Percentiles rank a stretch among this genome's conserved stretches.
phyloP scores from a whole-genome alignment of 2,888 invertebrate genomes.

The Busseola fusca region DNA sequence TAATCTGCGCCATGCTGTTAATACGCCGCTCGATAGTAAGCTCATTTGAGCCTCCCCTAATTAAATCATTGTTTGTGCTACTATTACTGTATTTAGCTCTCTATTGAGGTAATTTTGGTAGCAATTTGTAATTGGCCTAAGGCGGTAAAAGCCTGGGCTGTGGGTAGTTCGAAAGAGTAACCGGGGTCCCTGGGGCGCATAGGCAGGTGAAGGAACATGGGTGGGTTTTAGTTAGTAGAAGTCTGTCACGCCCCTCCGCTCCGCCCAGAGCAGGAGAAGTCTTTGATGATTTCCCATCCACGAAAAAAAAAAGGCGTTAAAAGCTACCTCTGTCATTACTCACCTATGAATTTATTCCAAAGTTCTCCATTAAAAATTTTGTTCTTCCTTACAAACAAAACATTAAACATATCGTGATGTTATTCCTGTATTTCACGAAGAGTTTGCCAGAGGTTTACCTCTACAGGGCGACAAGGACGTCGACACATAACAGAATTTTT shows the following conservation, averaged over 20 bases:
- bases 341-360: not conserved
- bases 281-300: no score
- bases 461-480: no score
- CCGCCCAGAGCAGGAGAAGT: no score
- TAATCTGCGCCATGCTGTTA: constrained; percentile 57
- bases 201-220: no score
- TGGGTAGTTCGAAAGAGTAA: no score
- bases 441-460: not conserved
- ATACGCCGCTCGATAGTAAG: constrained; percentile 52
- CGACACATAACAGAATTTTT: no score
- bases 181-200: no score
- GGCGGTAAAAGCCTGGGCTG: not conserved
- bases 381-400: not conserved
- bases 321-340: no score
- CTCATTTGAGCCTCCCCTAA: constrained; percentile 43
- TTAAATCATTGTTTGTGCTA: constrained; percentile 42
- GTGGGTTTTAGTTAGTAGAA: no score
- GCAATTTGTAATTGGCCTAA: not conserved
- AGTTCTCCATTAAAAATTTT: no score
- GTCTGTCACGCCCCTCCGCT: no score
- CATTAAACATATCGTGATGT: not conserved
- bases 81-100: constrained; percentile 27
- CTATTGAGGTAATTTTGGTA: not conserved
- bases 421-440: not conserved
- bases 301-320: no score